Base-by-base conservation (phyloP, 2,797 vertebrate genomes). In the Chaenodraco wilsoni region DNA sequence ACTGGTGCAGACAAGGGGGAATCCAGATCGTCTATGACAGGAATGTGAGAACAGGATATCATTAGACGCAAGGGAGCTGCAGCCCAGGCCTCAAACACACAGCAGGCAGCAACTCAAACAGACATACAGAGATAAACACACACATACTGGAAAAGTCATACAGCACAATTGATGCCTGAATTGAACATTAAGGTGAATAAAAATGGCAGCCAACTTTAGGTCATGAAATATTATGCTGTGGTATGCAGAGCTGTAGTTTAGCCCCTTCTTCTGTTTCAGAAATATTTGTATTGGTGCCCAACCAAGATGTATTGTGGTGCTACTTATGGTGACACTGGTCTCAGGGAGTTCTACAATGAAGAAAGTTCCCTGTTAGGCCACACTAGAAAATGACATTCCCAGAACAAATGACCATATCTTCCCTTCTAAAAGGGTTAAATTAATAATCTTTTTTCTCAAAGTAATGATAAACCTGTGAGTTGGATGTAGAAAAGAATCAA, bases 11-110 rank as follows among this genome's bases (percentile, higher is more conserved):
- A 90, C 84, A 72, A 80, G 79, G 84, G 84, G 83, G 88, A 92
- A 90, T 90, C 84, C 88, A 91, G 89, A 92, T 87, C 58, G 72
- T 73, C 85, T 85, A 88, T 86, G 90, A 89, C 77, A 90, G 88
- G 92, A 94, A 94, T 94, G 93, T 60, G 77, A 89, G 81, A 82
- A 87, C 84, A 88, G 91, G 92, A 94, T 93, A 94, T 93, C 89
- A 89, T 94, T 93, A 92, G 85, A 90, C 75, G 71, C 64, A 76
- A 54, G 76, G 72, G 78, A 89, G 90, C 87, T 81, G 83, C 82
- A 78, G 79, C 78, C 54, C 69, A 55, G 69, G 81, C 82, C 74
- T 81, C 78, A 74, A 77, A 87, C 81, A 66, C 89, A 76, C 81
- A 83, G 82, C 79, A 78, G 85, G 83, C 84, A 82, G 58, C 72